phyloP scores from a whole-genome alignment of 2,797 vertebrate species.

The Parauchenoglanis punctatus region DNA sequence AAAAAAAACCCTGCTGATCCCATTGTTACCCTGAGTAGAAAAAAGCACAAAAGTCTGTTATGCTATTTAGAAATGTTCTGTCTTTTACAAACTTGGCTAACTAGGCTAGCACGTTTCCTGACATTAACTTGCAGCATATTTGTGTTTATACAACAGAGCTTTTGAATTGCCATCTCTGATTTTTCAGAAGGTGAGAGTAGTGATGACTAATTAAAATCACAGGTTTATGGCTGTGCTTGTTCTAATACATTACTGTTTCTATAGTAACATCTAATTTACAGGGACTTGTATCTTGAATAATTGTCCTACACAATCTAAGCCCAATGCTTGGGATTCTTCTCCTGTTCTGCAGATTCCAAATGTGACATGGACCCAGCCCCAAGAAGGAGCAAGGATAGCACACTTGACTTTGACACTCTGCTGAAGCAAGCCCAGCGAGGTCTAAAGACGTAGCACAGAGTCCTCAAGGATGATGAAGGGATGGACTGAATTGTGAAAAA shows the following conservation, averaged over 20 bases:
- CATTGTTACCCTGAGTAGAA: not conserved
- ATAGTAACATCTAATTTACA: not conserved
- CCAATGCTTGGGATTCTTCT: not conserved
- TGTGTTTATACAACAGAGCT: not conserved
- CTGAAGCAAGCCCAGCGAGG: constrained; percentile 93
- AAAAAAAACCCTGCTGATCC: not conserved
- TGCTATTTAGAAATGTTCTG: not conserved
- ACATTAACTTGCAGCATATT: not conserved
- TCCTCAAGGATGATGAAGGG: not conserved
- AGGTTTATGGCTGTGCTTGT: not conserved
- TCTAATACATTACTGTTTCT: not conserved
- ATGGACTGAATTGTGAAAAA: not conserved
- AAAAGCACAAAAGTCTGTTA: not conserved
- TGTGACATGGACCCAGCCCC: constrained; percentile 75
- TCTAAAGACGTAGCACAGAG: constrained; percentile 79
- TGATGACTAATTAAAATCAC: not conserved
- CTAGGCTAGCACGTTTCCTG: not conserved
- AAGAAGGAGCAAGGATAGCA: constrained; percentile 79
- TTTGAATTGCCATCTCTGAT: not conserved
- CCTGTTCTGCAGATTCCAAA: constrained; percentile 82
- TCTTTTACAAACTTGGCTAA: not conserved
- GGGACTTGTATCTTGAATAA: not conserved
- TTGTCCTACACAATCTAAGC: too few species aligned
- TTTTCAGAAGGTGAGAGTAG: not conserved
- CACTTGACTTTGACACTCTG: constrained; percentile 91